Evolutionary conservation across 2,888 invertebrate genomes (phyloP).

Genomic region (Cataglyphis albicans): DNA sequence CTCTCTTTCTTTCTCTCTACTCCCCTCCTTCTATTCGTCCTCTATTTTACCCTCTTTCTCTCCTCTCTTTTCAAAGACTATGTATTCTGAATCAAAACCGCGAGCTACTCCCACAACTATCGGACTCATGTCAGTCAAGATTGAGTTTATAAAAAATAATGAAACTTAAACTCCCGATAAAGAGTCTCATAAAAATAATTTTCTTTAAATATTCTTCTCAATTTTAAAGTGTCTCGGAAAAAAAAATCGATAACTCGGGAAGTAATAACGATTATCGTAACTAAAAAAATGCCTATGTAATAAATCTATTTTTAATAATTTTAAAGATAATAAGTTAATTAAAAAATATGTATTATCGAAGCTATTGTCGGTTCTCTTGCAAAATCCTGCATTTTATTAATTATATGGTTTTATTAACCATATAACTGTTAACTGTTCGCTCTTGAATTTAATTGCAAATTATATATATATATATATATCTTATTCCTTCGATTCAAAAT

Average conservation of each 20-base stretch:
- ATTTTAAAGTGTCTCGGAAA: background rate
- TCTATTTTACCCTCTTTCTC: conserved; percentile 14
- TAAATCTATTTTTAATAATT: background rate
- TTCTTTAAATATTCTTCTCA: background rate
- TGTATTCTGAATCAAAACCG: conserved; percentile 28
- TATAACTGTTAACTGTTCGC: no score
- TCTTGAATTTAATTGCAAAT: background rate
- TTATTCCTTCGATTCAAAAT: background rate
- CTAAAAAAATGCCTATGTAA: background rate
- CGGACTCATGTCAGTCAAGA: background rate
- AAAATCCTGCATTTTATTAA: background rate
- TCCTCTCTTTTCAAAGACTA: conserved; percentile 56
- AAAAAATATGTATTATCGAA: background rate
- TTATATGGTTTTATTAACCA: no score
- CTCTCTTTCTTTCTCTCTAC: conserved; percentile 54
- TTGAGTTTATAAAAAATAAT: background rate
- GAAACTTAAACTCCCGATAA: background rate
- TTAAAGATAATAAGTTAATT: background rate
- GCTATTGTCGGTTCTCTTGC: background rate
- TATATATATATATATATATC: background rate
- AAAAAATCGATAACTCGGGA: background rate
- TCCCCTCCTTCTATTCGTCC: conserved; percentile 28
- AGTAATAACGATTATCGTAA: background rate
- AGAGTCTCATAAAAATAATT: background rate
- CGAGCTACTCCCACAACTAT: background rate